Conservation (phyloP, 2,888 invertebrate genomes). For the Idaea biselata region DNA sequence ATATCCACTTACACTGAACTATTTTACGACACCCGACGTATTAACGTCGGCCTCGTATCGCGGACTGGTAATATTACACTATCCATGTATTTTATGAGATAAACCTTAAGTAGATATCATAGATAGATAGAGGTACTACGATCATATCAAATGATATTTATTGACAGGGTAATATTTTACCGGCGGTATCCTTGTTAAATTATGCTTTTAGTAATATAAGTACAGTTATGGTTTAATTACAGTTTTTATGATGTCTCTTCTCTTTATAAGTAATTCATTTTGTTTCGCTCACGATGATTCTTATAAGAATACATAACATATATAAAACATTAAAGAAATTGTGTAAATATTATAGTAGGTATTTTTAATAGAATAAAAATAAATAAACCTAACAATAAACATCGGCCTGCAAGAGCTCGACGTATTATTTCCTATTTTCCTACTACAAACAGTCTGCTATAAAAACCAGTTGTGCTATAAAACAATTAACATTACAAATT, state of each 20-base stretch:
- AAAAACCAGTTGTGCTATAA: not conserved
- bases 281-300: no score
- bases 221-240: not conserved
- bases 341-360: no score
- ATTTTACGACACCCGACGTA: not conserved
- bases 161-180: not conserved
- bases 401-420: no score
- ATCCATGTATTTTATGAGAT: not conserved
- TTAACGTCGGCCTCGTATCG: not conserved
- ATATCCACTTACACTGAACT: not conserved
- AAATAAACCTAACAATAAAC: no score
- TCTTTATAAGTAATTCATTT: no score
- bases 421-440: not conserved
- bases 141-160: not conserved
- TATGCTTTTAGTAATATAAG: not conserved
- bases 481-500: not conserved
- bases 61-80: not conserved
- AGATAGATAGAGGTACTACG: not conserved
- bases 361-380: no score
- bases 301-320: no score
- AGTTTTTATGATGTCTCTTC: not conserved
- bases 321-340: no score
- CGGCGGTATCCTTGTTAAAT: not conserved
- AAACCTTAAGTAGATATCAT: not conserved
- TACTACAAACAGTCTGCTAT: not conserved